A percentile compares a stretch with the other conserved stretches of the same genome.
phyloP scores from a whole-genome alignment of 2,888 invertebrate species.

The Tenthredo notha region DNA sequence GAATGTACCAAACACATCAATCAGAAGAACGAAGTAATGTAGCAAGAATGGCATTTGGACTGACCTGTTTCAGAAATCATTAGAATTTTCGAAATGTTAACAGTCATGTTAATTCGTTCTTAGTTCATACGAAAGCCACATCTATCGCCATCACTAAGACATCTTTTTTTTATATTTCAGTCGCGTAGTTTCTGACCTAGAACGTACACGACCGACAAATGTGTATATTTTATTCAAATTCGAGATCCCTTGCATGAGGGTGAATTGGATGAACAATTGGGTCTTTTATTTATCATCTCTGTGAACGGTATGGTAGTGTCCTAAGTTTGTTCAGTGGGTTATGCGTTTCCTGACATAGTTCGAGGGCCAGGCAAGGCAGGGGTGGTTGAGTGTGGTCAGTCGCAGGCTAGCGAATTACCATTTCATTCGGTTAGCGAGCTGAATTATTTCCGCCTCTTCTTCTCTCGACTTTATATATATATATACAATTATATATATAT shows the following conservation, averaged over 20 bases:
- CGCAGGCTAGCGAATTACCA: slow-evolving; percentile 68
- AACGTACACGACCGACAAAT: not conserved
- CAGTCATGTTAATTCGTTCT: not conserved
- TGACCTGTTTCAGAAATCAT: not conserved
- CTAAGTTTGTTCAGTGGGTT: not conserved
- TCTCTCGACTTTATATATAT: not conserved
- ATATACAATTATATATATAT: not conserved
- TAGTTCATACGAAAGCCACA: not conserved
- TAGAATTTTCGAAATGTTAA: not conserved
- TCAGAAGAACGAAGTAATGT: not conserved
- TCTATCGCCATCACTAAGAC: not conserved
- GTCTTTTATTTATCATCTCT: slow-evolving; percentile 5
- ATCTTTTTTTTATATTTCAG: not conserved
- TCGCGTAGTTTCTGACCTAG: not conserved
- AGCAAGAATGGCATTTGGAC: not conserved
- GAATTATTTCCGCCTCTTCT: slow-evolving; percentile 69
- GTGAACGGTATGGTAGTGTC: not conserved
- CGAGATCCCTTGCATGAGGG: not conserved
- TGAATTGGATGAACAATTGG: not conserved
- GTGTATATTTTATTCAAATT: slow-evolving; percentile 3
- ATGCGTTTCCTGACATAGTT: slow-evolving; percentile 28
- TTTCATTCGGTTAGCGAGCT: slow-evolving; percentile 66
- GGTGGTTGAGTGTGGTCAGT: slow-evolving; percentile 62
- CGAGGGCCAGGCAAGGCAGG: slow-evolving; percentile 2
- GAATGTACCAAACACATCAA: not conserved